Conservation (phyloP, 2,113 vertebrate species). For the Dicerorhinus sumatrensis region DNA sequence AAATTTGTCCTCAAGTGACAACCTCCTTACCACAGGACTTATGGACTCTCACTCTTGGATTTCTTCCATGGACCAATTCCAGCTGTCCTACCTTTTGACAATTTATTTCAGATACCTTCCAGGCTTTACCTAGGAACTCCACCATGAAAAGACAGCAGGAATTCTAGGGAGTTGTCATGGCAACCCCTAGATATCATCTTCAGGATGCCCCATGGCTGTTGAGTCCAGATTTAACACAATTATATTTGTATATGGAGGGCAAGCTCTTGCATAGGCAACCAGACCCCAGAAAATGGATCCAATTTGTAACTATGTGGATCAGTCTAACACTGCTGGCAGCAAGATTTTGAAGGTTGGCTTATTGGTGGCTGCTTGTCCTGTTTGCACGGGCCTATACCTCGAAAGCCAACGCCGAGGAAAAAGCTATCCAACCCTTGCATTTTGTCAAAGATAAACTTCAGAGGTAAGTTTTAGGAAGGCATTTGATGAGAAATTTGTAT, state of each 20-base stretch:
- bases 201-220: slow-evolving; percentile 65
- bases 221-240: slow-evolving; percentile 77
- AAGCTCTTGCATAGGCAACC: slow-evolving; percentile 74
- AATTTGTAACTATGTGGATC: slow-evolving; percentile 71
- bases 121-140: slow-evolving; percentile 75
- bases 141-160: slow-evolving; percentile 75
- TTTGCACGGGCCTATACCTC: neutral
- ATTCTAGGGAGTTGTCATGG: slow-evolving; percentile 76
- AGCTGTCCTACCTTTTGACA: slow-evolving; percentile 73
- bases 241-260: slow-evolving; percentile 68
- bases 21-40: slow-evolving; percentile 68
- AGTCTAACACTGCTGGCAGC: slow-evolving; percentile 24
- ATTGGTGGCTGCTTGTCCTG: slow-evolving; percentile 45
- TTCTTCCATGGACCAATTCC: slow-evolving; percentile 71
- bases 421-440: neutral
- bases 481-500: neutral
- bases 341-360: neutral
- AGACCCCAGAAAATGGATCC: slow-evolving; percentile 67
- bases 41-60: slow-evolving; percentile 61
- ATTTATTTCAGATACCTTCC: slow-evolving; percentile 76
- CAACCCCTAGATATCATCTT: slow-evolving; percentile 76
- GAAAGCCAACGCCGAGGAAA: neutral
- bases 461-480: slow-evolving; percentile 31
- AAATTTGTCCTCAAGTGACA: slow-evolving; percentile 68
- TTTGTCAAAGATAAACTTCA: slow-evolving; percentile 50